Conservation (phyloP, 1,140 invertebrate genomes). For the Leptestheria dahalacensis region DNA sequence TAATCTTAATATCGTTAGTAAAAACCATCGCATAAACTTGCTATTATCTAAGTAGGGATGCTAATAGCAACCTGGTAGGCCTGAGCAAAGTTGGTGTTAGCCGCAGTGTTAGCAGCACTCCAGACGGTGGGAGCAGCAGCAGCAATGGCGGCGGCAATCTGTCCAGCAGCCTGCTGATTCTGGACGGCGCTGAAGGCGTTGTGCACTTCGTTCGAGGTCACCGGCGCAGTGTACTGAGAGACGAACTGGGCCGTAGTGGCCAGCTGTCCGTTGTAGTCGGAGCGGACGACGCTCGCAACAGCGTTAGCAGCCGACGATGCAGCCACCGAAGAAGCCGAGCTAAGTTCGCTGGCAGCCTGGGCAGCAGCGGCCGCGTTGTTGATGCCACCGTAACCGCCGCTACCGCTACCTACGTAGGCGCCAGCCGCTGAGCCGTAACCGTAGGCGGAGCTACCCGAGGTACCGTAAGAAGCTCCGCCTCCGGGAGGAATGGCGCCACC, state of each 20-base stretch:
- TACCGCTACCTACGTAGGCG: constrained; percentile 4
- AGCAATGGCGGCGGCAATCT: constrained; percentile 5
- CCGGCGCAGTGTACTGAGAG: constrained; percentile 6
- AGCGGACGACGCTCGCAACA: neutral
- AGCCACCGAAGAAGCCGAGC: neutral
- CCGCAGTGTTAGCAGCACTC: constrained; percentile 8
- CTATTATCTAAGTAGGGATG: neutral
- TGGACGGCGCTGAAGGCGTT: constrained; percentile 1
- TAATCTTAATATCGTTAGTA: too few species aligned
- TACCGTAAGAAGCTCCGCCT: constrained; percentile 1
- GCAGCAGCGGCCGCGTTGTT: constrained; percentile 7
- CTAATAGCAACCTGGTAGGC: constrained; percentile 3
- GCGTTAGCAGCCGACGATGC: neutral
- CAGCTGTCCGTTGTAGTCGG: constrained; percentile 13
- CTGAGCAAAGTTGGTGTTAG: constrained; percentile 1
- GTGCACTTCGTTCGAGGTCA: constrained; percentile 4
- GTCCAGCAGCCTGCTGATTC: constrained; percentile 7
- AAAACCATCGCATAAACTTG: too few species aligned
- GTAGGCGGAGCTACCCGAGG: neutral
- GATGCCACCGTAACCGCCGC: constrained; percentile 7
- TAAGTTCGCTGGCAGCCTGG: constrained; percentile 5
- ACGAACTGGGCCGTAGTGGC: constrained; percentile 13
- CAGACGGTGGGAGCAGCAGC: constrained; percentile 8
- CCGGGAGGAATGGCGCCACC: constrained; percentile 3
- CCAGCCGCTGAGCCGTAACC: constrained; percentile 2